phyloP scores from a whole-genome alignment of 2,888 invertebrate genomes.

The Drosophila suboccidentalis region DNA sequence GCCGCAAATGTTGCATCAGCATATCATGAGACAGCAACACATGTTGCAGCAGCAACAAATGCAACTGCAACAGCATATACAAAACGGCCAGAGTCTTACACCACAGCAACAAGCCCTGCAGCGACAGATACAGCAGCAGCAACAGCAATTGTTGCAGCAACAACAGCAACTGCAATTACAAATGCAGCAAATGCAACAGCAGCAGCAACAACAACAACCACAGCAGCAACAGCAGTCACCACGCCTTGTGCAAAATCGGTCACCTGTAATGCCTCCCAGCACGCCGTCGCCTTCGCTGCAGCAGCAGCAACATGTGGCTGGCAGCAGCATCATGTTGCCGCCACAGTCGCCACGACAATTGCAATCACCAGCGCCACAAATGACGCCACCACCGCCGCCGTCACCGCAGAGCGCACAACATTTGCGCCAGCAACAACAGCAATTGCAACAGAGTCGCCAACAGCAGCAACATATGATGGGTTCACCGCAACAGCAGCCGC shows the following conservation, averaged over 20 bases:
- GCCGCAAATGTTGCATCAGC: conserved; percentile 78
- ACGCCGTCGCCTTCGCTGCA: conserved; percentile 82
- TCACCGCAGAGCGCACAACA: conserved; percentile 82
- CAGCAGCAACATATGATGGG: conserved; percentile 77
- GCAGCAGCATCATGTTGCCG: conserved; percentile 78
- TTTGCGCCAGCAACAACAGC: conserved; percentile 78
- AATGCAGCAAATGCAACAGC: conserved; percentile 81
- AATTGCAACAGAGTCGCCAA: conserved; percentile 69
- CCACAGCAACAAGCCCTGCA: conserved; percentile 79
- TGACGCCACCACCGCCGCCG: conserved; percentile 85
- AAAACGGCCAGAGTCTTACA: conserved; percentile 79
- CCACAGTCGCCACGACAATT: conserved; percentile 84
- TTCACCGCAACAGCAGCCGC: conserved; percentile 65
- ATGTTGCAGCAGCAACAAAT: conserved; percentile 73
- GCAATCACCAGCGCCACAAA: conserved; percentile 85
- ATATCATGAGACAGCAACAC: conserved; percentile 72
- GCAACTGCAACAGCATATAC: conserved; percentile 73
- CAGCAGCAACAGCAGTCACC: conserved; percentile 83
- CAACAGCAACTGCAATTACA: conserved; percentile 86
- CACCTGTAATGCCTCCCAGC: conserved; percentile 81
- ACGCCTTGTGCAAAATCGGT: conserved; percentile 84
- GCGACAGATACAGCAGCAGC: conserved; percentile 84
- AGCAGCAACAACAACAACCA: conserved; percentile 85
- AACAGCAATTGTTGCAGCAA: conserved; percentile 88
- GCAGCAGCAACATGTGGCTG: conserved; percentile 73